Conservation (phyloP, 2,888 invertebrate genomes). For the Andrena flavipes region DNA sequence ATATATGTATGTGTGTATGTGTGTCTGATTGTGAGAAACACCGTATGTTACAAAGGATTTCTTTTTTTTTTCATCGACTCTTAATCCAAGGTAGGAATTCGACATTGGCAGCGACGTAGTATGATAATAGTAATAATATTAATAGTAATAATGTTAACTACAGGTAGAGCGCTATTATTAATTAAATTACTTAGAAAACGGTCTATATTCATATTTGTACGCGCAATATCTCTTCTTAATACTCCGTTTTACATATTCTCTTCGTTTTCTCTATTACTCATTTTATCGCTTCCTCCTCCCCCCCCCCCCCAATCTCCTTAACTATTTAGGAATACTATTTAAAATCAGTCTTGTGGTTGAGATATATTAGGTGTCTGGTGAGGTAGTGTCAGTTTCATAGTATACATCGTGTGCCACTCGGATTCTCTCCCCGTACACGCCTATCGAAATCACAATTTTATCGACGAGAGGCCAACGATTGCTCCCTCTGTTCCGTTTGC, state of each 20-base stretch:
- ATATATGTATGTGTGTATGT: slow-evolving; percentile 33
- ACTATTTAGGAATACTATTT: slow-evolving; percentile 83
- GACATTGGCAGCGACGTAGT: slow-evolving; percentile 67
- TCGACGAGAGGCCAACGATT: background rate
- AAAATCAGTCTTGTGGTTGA: slow-evolving; percentile 85
- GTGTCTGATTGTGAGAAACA: slow-evolving; percentile 75
- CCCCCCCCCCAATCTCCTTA: slow-evolving; percentile 51
- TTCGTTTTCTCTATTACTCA: slow-evolving; percentile 2
- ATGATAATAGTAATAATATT: slow-evolving; percentile 56
- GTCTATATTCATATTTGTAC: slow-evolving; percentile 75
- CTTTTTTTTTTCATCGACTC: slow-evolving; percentile 36
- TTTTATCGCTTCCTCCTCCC: slow-evolving; percentile 41
- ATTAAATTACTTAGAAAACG: slow-evolving; percentile 74
- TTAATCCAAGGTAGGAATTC: slow-evolving; percentile 62
- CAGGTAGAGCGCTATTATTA: slow-evolving; percentile 56
- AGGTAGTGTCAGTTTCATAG: slow-evolving; percentile 84
- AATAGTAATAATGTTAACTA: slow-evolving; percentile 47
- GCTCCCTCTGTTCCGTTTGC: background rate
- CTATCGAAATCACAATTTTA: slow-evolving; percentile 19
- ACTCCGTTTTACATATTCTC: slow-evolving; percentile 41
- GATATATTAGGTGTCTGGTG: slow-evolving; percentile 84
- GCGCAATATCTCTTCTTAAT: slow-evolving; percentile 70
- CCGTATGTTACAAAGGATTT: slow-evolving; percentile 67
- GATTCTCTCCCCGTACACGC: slow-evolving; percentile 29
- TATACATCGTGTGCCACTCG: slow-evolving; percentile 81